Base-by-base conservation (phyloP, 2,888 invertebrate genomes). In the Dusona sp. region DNA sequence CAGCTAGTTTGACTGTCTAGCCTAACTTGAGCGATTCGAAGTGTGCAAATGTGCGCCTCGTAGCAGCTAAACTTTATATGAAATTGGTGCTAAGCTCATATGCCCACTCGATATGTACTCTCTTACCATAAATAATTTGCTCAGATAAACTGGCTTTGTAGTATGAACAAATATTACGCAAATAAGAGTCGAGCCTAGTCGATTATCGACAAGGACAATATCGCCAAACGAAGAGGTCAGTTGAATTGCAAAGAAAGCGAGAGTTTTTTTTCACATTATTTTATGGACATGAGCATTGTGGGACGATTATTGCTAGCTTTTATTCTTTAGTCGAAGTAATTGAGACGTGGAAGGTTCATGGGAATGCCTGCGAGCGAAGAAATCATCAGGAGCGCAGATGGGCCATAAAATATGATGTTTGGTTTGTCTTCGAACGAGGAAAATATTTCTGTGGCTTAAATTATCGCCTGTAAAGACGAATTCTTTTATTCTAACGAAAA, bases 31-130 rank as follows among this genome's bases (percentile, higher is more conserved):
- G 33, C 22, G n/a, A 73, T 51, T 54, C 4, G n/a, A 33, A n/a
- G 61, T 57, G 67, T 73, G 57, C 72, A 79, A 75, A 70, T 22
- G 29, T 42, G 22, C 25, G 29, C 7, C 70, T 74, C 51, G 61
- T 33, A 61, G 79, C 68, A 82, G 70, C 48, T 77, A 68, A 81
- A 73, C 38, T 65, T 57, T 29, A 33, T 54, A 64, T 65, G 77
- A 70, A 87, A 88, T 87, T 82, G 87, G 88, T 83, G 85, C 83
- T 88, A 88, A 86, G 79, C 77, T 84, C 85, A 88, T 81, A 82
- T 72, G 65, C 80, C 78, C 77, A 70, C 83, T 79, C 65, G 65
- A 16, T 65, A 54, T 74, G 42, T 74, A 82, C 73, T 68, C 81
- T 72, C 72, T 75, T 75, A 54, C 61, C 79, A 85, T 85, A 87